These are phyloP conservation scores for Drosophila pruinosa DNA, from an alignment of 1,140 invertebrate species.

Conservation along the genomic window DNA sequence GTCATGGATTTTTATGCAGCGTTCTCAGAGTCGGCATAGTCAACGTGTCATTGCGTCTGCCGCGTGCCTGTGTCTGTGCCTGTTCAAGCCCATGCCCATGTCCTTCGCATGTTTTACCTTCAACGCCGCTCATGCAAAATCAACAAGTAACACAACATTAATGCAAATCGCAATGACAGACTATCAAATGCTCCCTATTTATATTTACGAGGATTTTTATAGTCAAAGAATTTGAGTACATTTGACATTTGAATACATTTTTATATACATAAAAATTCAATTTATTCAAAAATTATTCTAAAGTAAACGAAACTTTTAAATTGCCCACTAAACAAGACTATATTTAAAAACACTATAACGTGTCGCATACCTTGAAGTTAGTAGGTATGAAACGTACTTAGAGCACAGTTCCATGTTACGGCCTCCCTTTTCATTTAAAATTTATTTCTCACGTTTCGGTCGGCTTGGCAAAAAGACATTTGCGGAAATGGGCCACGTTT, in stretches of 20 bases:
- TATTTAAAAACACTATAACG: not conserved
- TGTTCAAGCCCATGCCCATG: conserved; percentile 12
- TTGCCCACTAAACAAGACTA: no score
- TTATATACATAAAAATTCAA: no score
- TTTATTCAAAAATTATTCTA: no score
- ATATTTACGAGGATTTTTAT: no score
- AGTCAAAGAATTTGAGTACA: no score
- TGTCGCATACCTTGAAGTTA: not conserved
- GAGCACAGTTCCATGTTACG: conserved; percentile 13
- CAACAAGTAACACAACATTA: conserved; percentile 60
- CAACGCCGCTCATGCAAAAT: conserved; percentile 36
- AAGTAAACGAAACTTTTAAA: no score
- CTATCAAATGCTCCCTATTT: conserved; percentile 8
- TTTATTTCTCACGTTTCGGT: conserved; percentile 62
- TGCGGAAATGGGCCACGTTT: conserved; percentile 52
- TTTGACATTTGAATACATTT: no score
- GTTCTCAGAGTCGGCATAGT: not conserved
- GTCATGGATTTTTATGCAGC: conserved; percentile 61
- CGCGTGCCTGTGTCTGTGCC: not conserved
- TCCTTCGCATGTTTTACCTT: conserved; percentile 70
- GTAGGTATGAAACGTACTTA: conserved; percentile 7
- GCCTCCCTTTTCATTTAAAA: conserved; percentile 53
- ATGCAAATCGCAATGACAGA: not conserved
- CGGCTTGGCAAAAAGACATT: conserved; percentile 44
- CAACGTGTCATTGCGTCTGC: not conserved